These are phyloP conservation scores for Parotocinclus haroldoi DNA, from an alignment of 2,797 vertebrate genomes.

Conservation along the genomic window DNA sequence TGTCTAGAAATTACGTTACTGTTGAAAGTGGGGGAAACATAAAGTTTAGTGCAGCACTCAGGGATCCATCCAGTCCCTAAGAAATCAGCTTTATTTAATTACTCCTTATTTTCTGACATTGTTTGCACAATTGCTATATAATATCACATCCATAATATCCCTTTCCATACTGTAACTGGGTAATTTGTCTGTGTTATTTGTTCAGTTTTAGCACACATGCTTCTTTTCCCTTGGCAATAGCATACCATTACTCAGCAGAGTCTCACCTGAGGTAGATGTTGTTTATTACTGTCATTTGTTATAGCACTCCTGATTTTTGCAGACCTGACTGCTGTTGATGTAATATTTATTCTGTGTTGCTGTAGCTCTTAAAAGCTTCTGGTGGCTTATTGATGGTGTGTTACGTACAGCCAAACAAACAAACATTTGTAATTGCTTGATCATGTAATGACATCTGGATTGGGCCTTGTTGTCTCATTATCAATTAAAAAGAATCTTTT, in stretches of 20 bases:
- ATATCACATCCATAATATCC: conserved; percentile 4
- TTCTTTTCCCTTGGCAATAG: conserved; percentile 2
- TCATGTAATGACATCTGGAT: too few relatives aligned
- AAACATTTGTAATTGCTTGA: too few relatives aligned
- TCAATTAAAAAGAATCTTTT: too few relatives aligned
- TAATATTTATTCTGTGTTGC: conserved; percentile 22
- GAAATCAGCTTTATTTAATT: conserved; percentile 57
- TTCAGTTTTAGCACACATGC: conserved; percentile 5
- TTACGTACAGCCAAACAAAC: too few relatives aligned
- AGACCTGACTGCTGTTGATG: conserved; percentile 50
- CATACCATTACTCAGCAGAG: neutral
- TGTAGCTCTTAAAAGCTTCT: too few relatives aligned
- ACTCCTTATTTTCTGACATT: conserved; percentile 15
- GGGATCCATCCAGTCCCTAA: conserved; percentile 44
- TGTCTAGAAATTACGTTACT: conserved; percentile 70
- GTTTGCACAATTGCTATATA: conserved; percentile 10
- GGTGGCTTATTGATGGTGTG: too few relatives aligned
- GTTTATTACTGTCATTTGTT: conserved; percentile 48
- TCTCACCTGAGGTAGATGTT: conserved; percentile 16
- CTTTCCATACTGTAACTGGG: conserved; percentile 5
- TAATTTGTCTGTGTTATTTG: conserved; percentile 30
- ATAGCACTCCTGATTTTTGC: conserved; percentile 36
- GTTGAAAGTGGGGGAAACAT: conserved; percentile 59
- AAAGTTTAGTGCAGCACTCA: conserved; percentile 45
- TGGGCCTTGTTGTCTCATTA: too few relatives aligned